Percentiles rank a stretch among this genome's conserved stretches.
These are phyloP conservation scores for Agonopterix alstromeriana DNA, from an alignment of 2,888 invertebrate species.

Conservation along the genomic window DNA sequence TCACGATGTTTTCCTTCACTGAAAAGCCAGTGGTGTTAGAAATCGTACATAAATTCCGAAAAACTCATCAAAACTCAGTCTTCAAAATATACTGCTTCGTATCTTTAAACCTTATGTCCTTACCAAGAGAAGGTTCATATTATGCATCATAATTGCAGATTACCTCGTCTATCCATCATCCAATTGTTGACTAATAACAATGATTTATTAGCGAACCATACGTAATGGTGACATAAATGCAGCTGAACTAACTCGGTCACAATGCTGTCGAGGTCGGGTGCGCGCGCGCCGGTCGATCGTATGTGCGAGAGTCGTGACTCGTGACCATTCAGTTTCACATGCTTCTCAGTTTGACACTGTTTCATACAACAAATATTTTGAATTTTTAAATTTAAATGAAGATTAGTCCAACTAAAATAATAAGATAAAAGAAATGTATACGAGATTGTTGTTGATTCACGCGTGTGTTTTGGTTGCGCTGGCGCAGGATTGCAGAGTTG, in stretches of 20 bases:
- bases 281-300: conserved; percentile 24
- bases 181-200: background rate
- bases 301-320: background rate
- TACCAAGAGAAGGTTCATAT: too few species aligned
- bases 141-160: too few species aligned
- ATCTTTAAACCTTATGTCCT: too few species aligned
- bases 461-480: conserved; percentile 19
- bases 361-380: background rate
- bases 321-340: too few species aligned
- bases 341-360: background rate
- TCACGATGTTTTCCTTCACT: too few species aligned
- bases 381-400: background rate
- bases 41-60: too few species aligned
- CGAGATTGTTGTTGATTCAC: background rate
- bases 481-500: conserved; percentile 56
- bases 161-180: too few species aligned
- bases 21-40: too few species aligned
- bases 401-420: background rate
- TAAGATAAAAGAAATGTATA: background rate
- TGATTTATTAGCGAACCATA: conserved; percentile 8
- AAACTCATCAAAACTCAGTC: too few species aligned
- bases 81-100: too few species aligned
- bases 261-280: conserved; percentile 30
- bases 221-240: conserved; percentile 24
- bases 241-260: conserved; percentile 40